Conservation (phyloP, 2,797 vertebrate species). For the Spinus pinus region DNA sequence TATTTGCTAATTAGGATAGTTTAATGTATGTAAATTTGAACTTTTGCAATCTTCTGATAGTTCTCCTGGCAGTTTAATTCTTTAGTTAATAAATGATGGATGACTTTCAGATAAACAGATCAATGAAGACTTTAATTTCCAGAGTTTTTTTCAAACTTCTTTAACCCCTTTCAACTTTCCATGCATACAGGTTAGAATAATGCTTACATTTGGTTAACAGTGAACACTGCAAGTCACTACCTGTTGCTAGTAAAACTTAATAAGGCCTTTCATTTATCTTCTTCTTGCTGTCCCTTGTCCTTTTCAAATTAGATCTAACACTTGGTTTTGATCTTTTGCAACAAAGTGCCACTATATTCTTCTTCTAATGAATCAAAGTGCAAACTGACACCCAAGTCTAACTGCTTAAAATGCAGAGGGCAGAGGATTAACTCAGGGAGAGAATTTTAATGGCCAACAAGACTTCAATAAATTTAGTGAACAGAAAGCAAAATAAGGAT, state of each 20-base stretch:
- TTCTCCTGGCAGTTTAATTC: not conserved
- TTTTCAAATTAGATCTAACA: not conserved
- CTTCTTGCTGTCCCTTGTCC: not conserved
- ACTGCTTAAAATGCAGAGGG: not conserved
- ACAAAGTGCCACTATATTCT: not conserved
- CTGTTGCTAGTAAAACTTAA: not conserved
- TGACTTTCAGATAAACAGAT: not conserved
- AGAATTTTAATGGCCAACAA: not conserved
- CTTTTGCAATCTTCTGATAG: not conserved
- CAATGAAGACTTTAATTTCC: not conserved
- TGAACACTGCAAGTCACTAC: not conserved
- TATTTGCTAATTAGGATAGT: not conserved
- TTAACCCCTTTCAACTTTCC: not conserved
- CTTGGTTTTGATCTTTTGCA: not conserved
- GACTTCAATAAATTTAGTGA: not conserved
- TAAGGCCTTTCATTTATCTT: not conserved
- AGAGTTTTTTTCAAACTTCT: not conserved
- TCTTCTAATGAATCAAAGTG: not conserved
- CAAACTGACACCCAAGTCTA: not conserved
- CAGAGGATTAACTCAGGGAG: not conserved
- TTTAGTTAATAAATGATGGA: not conserved
- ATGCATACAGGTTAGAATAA: not conserved
- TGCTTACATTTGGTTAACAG: not conserved
- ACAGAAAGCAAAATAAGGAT: not conserved
- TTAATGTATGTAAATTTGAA: not conserved